A percentile compares a stretch with the other conserved stretches of the same genome.
These are phyloP conservation scores for Unio pictorum DNA, from an alignment of 2,888 invertebrate species.

Conservation along the genomic window DNA sequence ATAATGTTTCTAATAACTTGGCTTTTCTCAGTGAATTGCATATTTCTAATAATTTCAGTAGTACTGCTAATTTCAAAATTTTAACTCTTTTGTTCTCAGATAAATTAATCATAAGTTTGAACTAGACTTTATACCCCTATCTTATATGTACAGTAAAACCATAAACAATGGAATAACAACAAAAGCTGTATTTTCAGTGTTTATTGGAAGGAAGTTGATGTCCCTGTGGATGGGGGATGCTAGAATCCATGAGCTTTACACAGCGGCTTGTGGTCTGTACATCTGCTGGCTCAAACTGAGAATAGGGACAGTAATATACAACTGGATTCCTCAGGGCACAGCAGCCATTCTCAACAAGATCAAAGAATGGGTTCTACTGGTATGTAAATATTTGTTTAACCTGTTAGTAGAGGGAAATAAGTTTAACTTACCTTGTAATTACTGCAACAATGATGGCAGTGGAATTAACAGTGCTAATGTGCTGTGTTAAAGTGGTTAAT, in stretches of 20 bases:
- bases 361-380: conserved; percentile 71
- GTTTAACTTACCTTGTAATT: too few species aligned
- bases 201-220: conserved; percentile 91
- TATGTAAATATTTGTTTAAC: conserved; percentile 43
- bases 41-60: too few species aligned
- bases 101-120: too few species aligned
- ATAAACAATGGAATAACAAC: not conserved
- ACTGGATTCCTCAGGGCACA: conserved; percentile 92
- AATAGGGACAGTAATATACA: conserved; percentile 84
- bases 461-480: too few species aligned
- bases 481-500: too few species aligned
- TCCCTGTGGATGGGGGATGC: conserved; percentile 84
- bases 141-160: not conserved
- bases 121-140: not conserved
- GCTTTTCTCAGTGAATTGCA: too few species aligned
- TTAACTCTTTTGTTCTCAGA: too few species aligned
- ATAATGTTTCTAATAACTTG: too few species aligned
- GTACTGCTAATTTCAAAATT: too few species aligned
- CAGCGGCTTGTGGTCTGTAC: conserved; percentile 94
- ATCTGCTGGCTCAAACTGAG: conserved; percentile 94
- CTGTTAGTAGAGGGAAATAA: too few species aligned
- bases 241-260: conserved; percentile 91
- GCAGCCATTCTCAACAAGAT: conserved; percentile 74
- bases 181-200: conserved; percentile 75
- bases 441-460: too few species aligned